Evolutionary conservation across 2,888 invertebrate genomes (phyloP).

Genomic region (Drosophila picticornis): DNA sequence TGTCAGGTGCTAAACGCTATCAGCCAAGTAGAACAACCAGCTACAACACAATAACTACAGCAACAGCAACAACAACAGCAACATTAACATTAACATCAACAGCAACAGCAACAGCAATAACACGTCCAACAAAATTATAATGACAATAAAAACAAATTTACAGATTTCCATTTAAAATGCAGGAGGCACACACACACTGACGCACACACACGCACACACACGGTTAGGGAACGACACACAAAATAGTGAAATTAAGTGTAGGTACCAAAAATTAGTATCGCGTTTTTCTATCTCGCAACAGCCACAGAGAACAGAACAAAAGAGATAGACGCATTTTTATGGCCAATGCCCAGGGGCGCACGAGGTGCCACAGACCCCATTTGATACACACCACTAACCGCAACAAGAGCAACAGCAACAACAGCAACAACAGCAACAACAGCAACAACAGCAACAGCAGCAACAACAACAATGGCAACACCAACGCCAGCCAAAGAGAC

Average conservation of each 20-base stretch:
- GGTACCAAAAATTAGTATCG: slow-evolving; percentile 77
- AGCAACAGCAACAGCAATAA: slow-evolving; percentile 14
- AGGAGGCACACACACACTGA: slow-evolving; percentile 41
- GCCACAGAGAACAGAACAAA: slow-evolving; percentile 33
- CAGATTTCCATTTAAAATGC: slow-evolving; percentile 75
- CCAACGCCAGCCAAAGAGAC: slow-evolving; percentile 38
- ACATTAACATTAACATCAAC: slow-evolving; percentile 3
- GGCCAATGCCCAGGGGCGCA: slow-evolving; percentile 39
- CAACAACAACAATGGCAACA: slow-evolving; percentile 18
- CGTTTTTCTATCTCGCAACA: slow-evolving; percentile 64
- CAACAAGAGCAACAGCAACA: slow-evolving; percentile 48
- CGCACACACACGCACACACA: slow-evolving; percentile 1
- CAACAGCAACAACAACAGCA: slow-evolving; percentile 25
- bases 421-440: slow-evolving; percentile 32
- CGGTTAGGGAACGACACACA: slow-evolving; percentile 25
- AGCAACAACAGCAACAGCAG: slow-evolving; percentile 15
- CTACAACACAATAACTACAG: slow-evolving; percentile 31
- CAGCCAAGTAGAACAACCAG: slow-evolving; percentile 78
- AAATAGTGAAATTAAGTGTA: slow-evolving; percentile 70
- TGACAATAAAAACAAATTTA: slow-evolving; percentile 80
- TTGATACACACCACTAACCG: slow-evolving; percentile 83
- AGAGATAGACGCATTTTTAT: slow-evolving; percentile 69
- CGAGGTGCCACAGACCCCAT: slow-evolving; percentile 81
- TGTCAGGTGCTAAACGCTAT: slow-evolving; percentile 83
- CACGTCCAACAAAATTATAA: slow-evolving; percentile 68